phyloP scores from a whole-genome alignment of 2,113 vertebrate species.

The Ochotona princeps region DNA sequence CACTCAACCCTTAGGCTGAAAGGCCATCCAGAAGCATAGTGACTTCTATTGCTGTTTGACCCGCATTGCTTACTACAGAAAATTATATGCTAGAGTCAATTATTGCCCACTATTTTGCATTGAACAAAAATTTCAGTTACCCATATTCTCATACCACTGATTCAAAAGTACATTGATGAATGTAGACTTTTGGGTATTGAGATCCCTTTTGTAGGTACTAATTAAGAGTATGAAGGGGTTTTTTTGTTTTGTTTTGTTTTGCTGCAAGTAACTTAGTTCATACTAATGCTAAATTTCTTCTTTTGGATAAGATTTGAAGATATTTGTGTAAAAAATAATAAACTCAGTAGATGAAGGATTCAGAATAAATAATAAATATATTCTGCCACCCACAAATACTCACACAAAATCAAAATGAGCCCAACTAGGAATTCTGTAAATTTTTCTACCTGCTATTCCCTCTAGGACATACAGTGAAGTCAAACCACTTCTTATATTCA shows the following conservation, averaged over 20 bases:
- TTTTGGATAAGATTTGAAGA: conserved; percentile 26
- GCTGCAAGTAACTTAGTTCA: neutral
- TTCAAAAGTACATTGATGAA: neutral
- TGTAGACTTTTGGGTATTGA: neutral
- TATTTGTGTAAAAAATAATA: neutral
- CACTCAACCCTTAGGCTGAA: neutral
- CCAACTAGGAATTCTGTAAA: neutral
- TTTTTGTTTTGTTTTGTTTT: neutral
- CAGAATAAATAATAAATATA: conserved; percentile 37
- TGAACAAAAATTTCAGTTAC: conserved; percentile 24
- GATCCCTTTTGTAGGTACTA: neutral
- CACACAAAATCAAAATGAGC: neutral
- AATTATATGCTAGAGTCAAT: neutral
- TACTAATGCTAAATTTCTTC: neutral
- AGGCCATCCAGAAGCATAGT: neutral
- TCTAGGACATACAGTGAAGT: neutral
- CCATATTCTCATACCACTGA: neutral
- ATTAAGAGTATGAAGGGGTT: neutral
- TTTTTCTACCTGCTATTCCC: neutral
- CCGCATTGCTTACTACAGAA: neutral
- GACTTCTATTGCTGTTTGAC: neutral
- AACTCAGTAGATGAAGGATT: neutral
- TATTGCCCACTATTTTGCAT: neutral
- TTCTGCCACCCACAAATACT: neutral
- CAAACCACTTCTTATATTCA: neutral